phyloP scores from a whole-genome alignment of 2,113 vertebrate species.

The Oxyura jamaicensis region DNA sequence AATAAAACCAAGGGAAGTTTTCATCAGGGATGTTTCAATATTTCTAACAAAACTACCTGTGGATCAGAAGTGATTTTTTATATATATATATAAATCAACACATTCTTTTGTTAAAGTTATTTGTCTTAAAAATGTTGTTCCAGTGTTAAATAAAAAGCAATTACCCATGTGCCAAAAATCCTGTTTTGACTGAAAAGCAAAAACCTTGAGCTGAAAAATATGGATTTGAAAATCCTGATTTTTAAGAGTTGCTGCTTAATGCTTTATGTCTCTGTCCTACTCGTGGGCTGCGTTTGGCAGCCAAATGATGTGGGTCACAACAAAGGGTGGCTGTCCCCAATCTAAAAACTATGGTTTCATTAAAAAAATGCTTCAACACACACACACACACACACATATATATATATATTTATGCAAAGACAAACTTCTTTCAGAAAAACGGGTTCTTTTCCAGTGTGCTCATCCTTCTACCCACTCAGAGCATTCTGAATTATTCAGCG shows the following conservation, averaged over 20 bases:
- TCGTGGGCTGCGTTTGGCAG: not conserved
- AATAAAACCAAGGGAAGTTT: conserved; percentile 11
- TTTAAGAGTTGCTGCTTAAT: not conserved
- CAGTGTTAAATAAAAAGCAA: not conserved
- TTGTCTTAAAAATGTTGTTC: not conserved
- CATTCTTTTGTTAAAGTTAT: not conserved
- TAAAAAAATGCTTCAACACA: not conserved
- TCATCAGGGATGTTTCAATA: not conserved
- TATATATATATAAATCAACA: not conserved
- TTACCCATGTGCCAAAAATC: not conserved
- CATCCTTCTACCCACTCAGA: conserved; percentile 1
- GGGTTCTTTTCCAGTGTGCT: conserved; percentile 7
- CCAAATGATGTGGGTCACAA: not conserved
- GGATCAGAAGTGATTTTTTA: not conserved
- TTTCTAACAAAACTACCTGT: not conserved
- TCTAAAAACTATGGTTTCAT: not conserved
- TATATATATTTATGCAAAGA: not conserved
- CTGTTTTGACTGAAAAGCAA: not conserved
- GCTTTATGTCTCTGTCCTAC: not conserved
- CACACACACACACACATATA: no score
- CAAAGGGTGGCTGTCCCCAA: not conserved
- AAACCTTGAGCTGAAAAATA: not conserved
- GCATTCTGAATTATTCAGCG: conserved; percentile 50
- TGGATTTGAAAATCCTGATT: not conserved
- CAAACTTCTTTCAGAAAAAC: conserved; percentile 4